Conservation (phyloP, 1,140 invertebrate species). For the Archegozetes longisetosus region DNA sequence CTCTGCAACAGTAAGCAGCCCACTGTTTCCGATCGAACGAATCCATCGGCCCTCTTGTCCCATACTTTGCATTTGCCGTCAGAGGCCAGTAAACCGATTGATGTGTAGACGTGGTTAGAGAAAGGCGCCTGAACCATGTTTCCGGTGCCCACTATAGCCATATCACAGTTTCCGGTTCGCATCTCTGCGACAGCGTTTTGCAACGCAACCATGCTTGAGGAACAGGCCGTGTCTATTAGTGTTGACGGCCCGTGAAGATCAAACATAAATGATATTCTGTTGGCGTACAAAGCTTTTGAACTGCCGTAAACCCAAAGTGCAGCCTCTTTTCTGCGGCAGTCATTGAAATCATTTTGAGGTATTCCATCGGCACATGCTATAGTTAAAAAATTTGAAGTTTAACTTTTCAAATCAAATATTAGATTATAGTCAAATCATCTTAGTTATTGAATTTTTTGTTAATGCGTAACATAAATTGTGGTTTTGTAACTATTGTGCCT, state of each 20-base stretch:
- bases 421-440: no score
- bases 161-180: constrained; percentile 35
- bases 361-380: constrained; percentile 61
- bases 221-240: constrained; percentile 39
- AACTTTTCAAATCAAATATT: no score
- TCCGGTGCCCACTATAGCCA: constrained; percentile 37
- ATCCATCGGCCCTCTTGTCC: constrained; percentile 31
- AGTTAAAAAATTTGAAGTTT: no score
- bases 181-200: constrained; percentile 34
- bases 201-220: constrained; percentile 31
- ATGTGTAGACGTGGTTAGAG: constrained; percentile 33
- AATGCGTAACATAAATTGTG: no score
- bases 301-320: constrained; percentile 6
- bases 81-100: constrained; percentile 34
- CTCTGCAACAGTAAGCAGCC: constrained; percentile 67
- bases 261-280: constrained; percentile 86
- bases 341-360: constrained; percentile 29
- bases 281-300: constrained; percentile 55
- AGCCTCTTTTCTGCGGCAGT: neutral
- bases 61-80: constrained; percentile 40
- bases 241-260: constrained; percentile 52
- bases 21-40: constrained; percentile 51
- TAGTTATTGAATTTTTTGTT: no score
- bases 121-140: constrained; percentile 34
- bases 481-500: no score